Percentiles rank a stretch among this genome's conserved stretches.
These are phyloP conservation scores for Siniperca undulata DNA, from an alignment of 2,797 vertebrate genomes.

Conservation along the genomic window DNA sequence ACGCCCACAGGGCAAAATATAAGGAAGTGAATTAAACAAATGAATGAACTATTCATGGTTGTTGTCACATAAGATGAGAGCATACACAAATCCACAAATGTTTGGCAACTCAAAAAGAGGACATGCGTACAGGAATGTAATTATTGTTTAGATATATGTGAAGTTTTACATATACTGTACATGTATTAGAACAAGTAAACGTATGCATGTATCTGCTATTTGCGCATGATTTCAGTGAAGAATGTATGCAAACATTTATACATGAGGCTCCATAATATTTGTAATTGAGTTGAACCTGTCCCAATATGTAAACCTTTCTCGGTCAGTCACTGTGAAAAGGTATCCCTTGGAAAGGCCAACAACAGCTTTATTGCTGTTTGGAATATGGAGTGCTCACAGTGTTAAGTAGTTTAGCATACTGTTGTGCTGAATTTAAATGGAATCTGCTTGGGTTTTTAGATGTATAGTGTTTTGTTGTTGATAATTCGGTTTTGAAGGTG, in stretches of 20 bases:
- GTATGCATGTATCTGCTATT: conserved; percentile 22
- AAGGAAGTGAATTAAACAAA: neutral
- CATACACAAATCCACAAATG: neutral
- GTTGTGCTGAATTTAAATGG: neutral
- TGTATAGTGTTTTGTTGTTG: neutral
- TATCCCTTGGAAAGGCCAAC: neutral
- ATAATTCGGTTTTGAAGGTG: neutral
- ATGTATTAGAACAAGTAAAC: neutral
- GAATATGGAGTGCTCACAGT: neutral
- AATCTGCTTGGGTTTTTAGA: conserved; percentile 1
- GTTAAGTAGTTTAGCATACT: neutral
- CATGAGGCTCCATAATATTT: conserved; percentile 44
- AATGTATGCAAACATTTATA: conserved; percentile 41
- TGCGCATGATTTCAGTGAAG: conserved; percentile 14
- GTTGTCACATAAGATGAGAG: neutral
- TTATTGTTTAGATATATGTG: neutral
- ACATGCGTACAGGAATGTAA: neutral
- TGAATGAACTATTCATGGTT: neutral
- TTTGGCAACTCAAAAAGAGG: neutral
- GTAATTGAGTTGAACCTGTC: neutral
- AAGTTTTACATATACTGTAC: neutral
- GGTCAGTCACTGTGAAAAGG: neutral
- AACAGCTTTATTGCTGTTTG: conserved; percentile 4
- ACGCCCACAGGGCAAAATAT: neutral
- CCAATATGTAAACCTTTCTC: neutral